Percentiles rank a stretch among this genome's conserved stretches.
Conservation (phyloP, 2,888 invertebrate genomes). For the Leucoma salicis region DNA sequence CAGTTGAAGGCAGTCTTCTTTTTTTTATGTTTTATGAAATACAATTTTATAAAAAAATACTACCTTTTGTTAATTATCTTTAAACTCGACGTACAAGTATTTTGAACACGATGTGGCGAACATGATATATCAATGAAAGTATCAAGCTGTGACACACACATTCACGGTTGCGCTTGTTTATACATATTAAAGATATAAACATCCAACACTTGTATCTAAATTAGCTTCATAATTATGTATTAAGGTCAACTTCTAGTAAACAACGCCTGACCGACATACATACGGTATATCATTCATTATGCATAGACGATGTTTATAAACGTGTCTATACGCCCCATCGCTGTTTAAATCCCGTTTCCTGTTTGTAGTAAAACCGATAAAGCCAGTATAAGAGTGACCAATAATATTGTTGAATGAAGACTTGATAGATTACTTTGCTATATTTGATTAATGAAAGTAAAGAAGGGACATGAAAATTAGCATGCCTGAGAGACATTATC, state of each 20-base stretch:
- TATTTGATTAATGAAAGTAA: too few relatives aligned
- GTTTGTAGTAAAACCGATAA: conserved; percentile 6
- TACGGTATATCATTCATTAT: background rate
- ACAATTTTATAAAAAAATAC: too few relatives aligned
- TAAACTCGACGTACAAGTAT: too few relatives aligned
- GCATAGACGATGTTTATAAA: conserved; percentile 4
- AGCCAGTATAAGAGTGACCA: background rate
- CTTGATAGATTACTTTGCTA: too few relatives aligned
- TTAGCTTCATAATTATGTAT: background rate
- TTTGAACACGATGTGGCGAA: too few relatives aligned
- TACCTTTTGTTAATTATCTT: too few relatives aligned
- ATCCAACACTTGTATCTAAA: background rate
- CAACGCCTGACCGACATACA: background rate
- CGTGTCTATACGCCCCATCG: background rate
- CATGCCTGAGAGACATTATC: too few relatives aligned
- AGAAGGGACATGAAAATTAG: too few relatives aligned
- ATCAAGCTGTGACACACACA: too few relatives aligned
- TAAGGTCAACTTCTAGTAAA: conserved; percentile 6
- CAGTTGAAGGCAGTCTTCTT: too few relatives aligned
- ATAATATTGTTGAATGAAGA: background rate
- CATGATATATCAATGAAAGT: too few relatives aligned
- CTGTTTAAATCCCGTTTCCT: conserved; percentile 10
- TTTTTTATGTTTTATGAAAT: too few relatives aligned
- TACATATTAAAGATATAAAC: background rate
- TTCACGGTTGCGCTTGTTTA: background rate